Conservation (phyloP, 2,113 vertebrate genomes). For the Poecilia latipinna region DNA sequence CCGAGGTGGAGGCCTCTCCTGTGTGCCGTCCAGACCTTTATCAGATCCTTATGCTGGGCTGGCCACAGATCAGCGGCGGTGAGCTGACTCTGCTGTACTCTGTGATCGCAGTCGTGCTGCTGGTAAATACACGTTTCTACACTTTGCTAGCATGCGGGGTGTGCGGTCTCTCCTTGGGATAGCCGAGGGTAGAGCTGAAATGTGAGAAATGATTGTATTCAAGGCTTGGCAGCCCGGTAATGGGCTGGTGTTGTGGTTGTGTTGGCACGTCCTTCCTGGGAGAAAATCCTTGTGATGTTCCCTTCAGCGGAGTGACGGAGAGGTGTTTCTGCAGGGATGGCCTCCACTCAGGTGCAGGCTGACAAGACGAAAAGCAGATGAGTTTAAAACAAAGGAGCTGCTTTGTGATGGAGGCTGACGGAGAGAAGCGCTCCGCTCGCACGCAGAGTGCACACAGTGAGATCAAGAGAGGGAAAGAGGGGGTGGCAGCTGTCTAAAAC, state of each 20-base stretch:
- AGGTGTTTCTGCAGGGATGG: constrained; percentile 39
- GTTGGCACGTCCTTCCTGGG: constrained; percentile 60
- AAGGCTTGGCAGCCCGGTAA: constrained; percentile 54
- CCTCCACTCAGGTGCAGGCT: constrained; percentile 34
- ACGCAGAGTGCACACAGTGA: constrained; percentile 30
- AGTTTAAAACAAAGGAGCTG: constrained; percentile 27
- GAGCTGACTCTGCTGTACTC: constrained; percentile 18
- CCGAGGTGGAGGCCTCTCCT: constrained; percentile 43
- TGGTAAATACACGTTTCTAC: constrained; percentile 42
- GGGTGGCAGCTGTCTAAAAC: constrained; percentile 24
- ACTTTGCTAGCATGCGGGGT: constrained; percentile 15
- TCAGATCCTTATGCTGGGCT: constrained; percentile 38
- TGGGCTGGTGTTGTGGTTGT: constrained; percentile 57
- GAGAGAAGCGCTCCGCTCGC: constrained; percentile 1
- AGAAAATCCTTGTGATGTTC: constrained; percentile 60
- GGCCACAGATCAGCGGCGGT: constrained; percentile 48
- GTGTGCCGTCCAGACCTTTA: constrained; percentile 51
- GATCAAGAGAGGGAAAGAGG: constrained; percentile 25
- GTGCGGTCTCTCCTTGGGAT: constrained; percentile 15
- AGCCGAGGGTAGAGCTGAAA: constrained; percentile 24
- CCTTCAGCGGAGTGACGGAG: constrained; percentile 60
- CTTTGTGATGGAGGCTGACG: constrained; percentile 19
- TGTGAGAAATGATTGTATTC: constrained; percentile 31
- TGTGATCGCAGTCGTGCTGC: constrained; percentile 30
- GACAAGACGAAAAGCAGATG: constrained; percentile 33